phyloP scores from a whole-genome alignment of 2,888 invertebrate genomes.

The Dasysyrphus tricinctus region DNA sequence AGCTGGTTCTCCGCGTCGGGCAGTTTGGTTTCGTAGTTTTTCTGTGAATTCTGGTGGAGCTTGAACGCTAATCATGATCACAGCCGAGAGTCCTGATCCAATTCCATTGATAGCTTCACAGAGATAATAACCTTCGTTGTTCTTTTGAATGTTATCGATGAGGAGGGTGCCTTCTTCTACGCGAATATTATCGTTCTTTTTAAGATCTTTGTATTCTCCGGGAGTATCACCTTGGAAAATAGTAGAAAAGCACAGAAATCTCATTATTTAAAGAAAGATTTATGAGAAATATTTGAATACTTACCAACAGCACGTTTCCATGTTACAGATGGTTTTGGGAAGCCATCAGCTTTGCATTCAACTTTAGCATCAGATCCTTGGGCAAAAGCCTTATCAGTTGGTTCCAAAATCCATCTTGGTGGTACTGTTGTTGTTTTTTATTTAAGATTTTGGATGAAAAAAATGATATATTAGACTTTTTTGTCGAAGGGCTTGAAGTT shows the following conservation, averaged over 20 bases:
- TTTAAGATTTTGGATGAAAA: conserved; percentile 49
- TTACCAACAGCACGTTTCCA: conserved; percentile 98
- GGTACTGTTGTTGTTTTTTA: conserved; percentile 87
- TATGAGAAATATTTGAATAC: conserved; percentile 66
- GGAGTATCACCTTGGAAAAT: conserved; percentile 91
- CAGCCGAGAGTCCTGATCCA: conserved; percentile 96
- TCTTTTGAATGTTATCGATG: conserved; percentile 95
- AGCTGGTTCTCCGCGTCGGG: conserved; percentile 94
- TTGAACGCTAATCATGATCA: conserved; percentile 96
- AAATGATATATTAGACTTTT: conserved; percentile 55
- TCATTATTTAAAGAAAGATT: background rate
- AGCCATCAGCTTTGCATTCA: conserved; percentile 98
- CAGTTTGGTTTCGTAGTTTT: conserved; percentile 95
- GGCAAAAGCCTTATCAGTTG: conserved; percentile 97
- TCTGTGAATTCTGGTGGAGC: conserved; percentile 97
- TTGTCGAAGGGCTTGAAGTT: background rate
- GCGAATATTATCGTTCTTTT: conserved; percentile 94
- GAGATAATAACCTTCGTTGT: conserved; percentile 96
- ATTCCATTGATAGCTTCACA: conserved; percentile 98
- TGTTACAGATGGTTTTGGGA: conserved; percentile 96
- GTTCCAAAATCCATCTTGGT: conserved; percentile 97
- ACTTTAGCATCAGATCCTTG: conserved; percentile 97
- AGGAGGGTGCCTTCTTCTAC: conserved; percentile 97
- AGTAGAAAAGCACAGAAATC: background rate
- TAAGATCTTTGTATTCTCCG: conserved; percentile 96